These are phyloP conservation scores for Lota lota DNA, from an alignment of 2,113 vertebrate species.

Conservation along the genomic window DNA sequence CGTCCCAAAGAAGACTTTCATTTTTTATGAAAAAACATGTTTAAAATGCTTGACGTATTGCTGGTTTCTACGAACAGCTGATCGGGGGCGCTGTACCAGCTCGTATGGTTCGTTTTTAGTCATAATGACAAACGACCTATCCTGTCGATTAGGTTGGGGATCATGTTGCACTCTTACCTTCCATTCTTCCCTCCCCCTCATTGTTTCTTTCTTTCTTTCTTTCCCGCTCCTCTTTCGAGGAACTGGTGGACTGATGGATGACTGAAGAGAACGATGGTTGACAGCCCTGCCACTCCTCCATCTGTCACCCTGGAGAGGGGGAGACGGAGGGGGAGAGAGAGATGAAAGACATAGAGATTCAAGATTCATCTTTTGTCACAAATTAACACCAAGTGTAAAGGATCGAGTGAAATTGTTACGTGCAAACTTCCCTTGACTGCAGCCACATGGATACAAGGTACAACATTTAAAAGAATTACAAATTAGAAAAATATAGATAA, in stretches of 20 bases:
- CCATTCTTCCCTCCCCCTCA: constrained; percentile 17
- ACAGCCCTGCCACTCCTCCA: constrained; percentile 48
- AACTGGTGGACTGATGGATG: constrained; percentile 51
- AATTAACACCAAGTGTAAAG: background rate
- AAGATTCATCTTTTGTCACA: background rate
- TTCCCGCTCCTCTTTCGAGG: constrained; percentile 35
- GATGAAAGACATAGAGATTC: background rate
- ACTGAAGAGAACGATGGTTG: constrained; percentile 49
- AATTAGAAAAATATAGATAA: too few relatives aligned
- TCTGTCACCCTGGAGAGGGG: constrained; percentile 41
- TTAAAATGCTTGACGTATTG: too few relatives aligned
- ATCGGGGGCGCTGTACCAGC: too few relatives aligned
- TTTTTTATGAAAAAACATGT: too few relatives aligned
- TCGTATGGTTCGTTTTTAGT: too few relatives aligned
- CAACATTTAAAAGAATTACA: too few relatives aligned
- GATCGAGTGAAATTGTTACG: background rate
- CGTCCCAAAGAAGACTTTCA: too few relatives aligned
- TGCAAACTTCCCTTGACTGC: too few relatives aligned
- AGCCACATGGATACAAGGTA: too few relatives aligned
- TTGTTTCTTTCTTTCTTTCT: constrained; percentile 26
- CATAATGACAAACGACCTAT: too few relatives aligned
- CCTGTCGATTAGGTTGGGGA: too few relatives aligned
- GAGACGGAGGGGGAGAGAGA: constrained; percentile 1
- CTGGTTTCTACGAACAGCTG: too few relatives aligned
- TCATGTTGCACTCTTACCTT: background rate